A percentile compares a stretch with the other conserved stretches of the same genome.
These are phyloP conservation scores for Syrphus vitripennis DNA, from an alignment of 2,888 invertebrate species.

Conservation along the genomic window DNA sequence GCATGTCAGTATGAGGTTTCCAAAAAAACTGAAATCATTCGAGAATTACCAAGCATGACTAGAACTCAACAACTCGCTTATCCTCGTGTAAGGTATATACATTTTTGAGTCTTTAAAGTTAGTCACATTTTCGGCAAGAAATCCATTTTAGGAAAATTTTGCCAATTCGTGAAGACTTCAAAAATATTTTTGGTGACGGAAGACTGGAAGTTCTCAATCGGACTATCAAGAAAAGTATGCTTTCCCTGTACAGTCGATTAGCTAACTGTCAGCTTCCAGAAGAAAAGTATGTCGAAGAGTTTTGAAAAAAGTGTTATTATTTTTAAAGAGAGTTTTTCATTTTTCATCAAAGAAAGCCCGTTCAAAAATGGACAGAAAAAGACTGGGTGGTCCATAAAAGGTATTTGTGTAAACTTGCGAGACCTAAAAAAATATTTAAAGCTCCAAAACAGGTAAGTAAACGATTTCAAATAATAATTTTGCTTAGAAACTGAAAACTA, in stretches of 20 bases:
- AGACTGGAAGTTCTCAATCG: conserved; percentile 75
- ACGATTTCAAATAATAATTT: no score
- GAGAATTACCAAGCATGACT: conserved; percentile 73
- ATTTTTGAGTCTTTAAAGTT: not conserved
- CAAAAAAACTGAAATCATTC: conserved; percentile 27
- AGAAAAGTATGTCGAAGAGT: conserved; percentile 71
- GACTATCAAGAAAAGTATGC: conserved; percentile 76
- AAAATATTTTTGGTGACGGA: not conserved
- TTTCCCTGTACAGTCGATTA: conserved; percentile 79
- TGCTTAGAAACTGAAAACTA: no score
- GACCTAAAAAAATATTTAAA: conserved; percentile 74
- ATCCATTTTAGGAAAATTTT: conserved; percentile 22
- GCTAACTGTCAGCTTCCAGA: conserved; percentile 75
- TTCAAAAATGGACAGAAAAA: conserved; percentile 73
- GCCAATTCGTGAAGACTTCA: not conserved
- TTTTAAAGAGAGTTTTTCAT: not conserved
- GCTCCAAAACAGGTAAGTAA: conserved; percentile 73
- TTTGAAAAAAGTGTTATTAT: not conserved
- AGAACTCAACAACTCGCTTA: conserved; percentile 78
- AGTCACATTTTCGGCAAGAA: not conserved
- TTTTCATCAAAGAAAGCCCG: conserved; percentile 68
- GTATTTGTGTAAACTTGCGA: conserved; percentile 75
- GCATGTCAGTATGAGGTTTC: not conserved
- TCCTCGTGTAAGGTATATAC: conserved; percentile 74
- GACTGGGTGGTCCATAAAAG: conserved; percentile 75